phyloP scores from a whole-genome alignment of 2,113 vertebrate species.

The Bujurquina vittata region DNA sequence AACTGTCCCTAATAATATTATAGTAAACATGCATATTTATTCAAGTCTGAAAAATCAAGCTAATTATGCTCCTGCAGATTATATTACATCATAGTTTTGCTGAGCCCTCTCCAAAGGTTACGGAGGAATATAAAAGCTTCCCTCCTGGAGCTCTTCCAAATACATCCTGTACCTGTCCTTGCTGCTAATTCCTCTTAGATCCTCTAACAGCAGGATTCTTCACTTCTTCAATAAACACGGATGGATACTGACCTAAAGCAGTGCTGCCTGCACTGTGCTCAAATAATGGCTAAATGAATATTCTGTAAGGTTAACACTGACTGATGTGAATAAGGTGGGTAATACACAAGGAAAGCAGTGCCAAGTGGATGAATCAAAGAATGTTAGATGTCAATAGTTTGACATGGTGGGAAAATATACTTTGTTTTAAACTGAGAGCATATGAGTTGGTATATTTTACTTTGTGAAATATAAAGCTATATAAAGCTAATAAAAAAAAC shows the following conservation, averaged over 20 bases:
- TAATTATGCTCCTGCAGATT: not conserved
- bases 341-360: not conserved
- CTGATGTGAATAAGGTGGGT: not conserved
- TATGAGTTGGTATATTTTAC: too few species aligned
- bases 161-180: slow-evolving; percentile 32
- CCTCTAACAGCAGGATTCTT: slow-evolving; percentile 24
- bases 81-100: not conserved
- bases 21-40: not conserved
- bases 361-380: not conserved
- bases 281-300: not conserved
- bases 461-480: too few species aligned
- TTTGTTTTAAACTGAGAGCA: too few species aligned
- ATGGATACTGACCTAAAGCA: slow-evolving; percentile 9
- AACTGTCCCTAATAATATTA: slow-evolving; percentile 13
- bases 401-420: too few species aligned
- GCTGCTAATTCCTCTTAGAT: slow-evolving; percentile 50
- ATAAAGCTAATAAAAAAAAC: not conserved
- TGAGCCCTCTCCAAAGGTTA: slow-evolving; percentile 7
- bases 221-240: slow-evolving; percentile 14
- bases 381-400: not conserved
- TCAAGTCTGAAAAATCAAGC: not conserved
- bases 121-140: not conserved
- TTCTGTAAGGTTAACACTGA: not conserved
- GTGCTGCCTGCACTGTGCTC: not conserved
- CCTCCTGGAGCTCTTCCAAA: slow-evolving; percentile 36